A percentile compares a stretch with the other conserved stretches of the same genome.
These are phyloP conservation scores for Watsonalla cultraria DNA, from an alignment of 2,888 invertebrate genomes.

Conservation along the genomic window DNA sequence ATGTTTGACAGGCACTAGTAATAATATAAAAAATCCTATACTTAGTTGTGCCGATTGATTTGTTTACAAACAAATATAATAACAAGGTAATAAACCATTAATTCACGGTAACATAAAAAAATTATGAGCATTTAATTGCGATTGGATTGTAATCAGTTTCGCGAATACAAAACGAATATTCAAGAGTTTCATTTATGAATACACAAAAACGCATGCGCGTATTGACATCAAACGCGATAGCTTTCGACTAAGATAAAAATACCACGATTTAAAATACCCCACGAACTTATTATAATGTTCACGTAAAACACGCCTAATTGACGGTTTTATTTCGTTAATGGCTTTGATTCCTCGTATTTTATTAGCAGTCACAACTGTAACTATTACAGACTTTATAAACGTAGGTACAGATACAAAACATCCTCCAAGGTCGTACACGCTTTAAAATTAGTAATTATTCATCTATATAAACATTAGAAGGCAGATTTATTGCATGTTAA, in stretches of 20 bases:
- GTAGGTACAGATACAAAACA: background rate
- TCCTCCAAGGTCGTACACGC: slow-evolving; percentile 16
- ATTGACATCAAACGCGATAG: background rate
- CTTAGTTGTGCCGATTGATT: no score
- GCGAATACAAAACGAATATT: background rate
- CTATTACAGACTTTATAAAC: background rate
- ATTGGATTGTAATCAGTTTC: no score
- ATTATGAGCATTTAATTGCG: no score
- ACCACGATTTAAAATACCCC: background rate
- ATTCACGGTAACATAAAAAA: no score
- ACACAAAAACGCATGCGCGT: background rate
- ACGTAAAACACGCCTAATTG: background rate
- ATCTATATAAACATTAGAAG: slow-evolving; percentile 39
- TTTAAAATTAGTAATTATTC: background rate
- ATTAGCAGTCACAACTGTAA: slow-evolving; percentile 39
- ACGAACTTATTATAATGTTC: background rate
- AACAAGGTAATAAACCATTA: no score
- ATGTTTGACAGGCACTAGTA: no score
- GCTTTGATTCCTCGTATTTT: slow-evolving; percentile 30
- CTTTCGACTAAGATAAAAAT: background rate
- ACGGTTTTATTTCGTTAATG: slow-evolving; percentile 30
- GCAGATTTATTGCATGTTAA: slow-evolving; percentile 21
- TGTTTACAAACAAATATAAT: no score
- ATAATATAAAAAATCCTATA: no score
- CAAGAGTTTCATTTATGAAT: background rate